Percentiles rank a stretch among this genome's conserved stretches.
Conservation (phyloP, 2,888 invertebrate genomes). For the Zaprionus obscuricornis region DNA sequence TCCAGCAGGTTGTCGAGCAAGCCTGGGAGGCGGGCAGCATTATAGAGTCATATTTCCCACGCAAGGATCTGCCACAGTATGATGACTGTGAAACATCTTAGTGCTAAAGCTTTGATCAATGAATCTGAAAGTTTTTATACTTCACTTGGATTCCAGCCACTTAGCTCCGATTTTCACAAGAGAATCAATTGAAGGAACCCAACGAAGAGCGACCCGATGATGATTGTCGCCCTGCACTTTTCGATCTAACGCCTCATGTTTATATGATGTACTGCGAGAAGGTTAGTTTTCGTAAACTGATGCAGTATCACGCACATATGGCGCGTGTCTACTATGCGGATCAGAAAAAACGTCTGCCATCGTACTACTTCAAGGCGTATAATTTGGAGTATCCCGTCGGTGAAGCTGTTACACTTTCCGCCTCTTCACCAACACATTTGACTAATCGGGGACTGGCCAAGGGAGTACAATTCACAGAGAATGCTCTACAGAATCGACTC, state of each 20-base stretch:
- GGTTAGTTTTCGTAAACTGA: slow-evolving; percentile 79
- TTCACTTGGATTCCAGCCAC: slow-evolving; percentile 74
- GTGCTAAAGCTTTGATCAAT: slow-evolving; percentile 72
- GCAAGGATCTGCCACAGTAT: slow-evolving; percentile 75
- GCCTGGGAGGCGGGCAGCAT: slow-evolving; percentile 80
- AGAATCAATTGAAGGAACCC: slow-evolving; percentile 73
- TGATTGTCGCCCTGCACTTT: slow-evolving; percentile 81
- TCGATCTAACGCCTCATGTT: slow-evolving; percentile 79
- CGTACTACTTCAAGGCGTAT: slow-evolving; percentile 80
- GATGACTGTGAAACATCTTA: slow-evolving; percentile 69
- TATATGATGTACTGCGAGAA: slow-evolving; percentile 82
- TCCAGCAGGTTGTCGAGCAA: slow-evolving; percentile 79
- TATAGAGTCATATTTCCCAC: slow-evolving; percentile 76
- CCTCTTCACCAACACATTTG: slow-evolving; percentile 80
- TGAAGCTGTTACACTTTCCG: slow-evolving; percentile 80
- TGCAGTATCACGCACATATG: slow-evolving; percentile 81
- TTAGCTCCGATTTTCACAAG: slow-evolving; percentile 70
- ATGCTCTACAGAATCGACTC: slow-evolving; percentile 75
- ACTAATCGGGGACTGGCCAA: slow-evolving; percentile 71
- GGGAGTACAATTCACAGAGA: slow-evolving; percentile 71
- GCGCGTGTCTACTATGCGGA: slow-evolving; percentile 78
- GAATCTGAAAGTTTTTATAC: slow-evolving; percentile 80
- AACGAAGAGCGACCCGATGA: slow-evolving; percentile 71
- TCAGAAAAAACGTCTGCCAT: slow-evolving; percentile 77
- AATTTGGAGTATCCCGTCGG: slow-evolving; percentile 81